A percentile compares a stretch with the other conserved stretches of the same genome.
phyloP scores from a whole-genome alignment of 2,797 vertebrate genomes.

The Valencia hispanica region DNA sequence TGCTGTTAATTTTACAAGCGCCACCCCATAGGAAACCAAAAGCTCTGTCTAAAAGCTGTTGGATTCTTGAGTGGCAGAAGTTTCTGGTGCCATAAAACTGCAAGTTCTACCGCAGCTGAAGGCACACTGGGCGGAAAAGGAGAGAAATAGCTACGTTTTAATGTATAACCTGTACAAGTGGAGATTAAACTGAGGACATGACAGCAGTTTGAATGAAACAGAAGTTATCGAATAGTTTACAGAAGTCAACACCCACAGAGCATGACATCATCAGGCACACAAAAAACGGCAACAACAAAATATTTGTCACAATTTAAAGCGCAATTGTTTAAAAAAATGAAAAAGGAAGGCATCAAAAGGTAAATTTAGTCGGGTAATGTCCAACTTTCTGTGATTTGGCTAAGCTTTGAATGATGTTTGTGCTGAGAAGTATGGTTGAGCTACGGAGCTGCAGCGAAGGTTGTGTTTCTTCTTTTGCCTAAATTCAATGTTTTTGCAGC shows the following conservation, averaged over 20 bases:
- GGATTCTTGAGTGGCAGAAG: neutral
- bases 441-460: neutral
- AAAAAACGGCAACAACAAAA: too few species aligned
- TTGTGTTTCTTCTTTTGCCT: neutral
- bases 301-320: neutral
- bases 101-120: neutral
- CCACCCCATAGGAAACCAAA: too few species aligned
- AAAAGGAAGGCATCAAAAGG: neutral
- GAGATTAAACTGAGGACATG: neutral
- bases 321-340: neutral
- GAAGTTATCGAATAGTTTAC: neutral
- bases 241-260: neutral
- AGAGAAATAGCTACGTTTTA: neutral
- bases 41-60: neutral
- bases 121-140: neutral
- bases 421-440: neutral
- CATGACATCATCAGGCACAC: neutral
- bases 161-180: neutral
- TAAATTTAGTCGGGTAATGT: neutral
- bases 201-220: neutral
- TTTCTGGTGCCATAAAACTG: neutral
- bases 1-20: too few species aligned
- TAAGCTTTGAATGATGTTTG: neutral
- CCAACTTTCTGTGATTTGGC: neutral
- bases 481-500: too few species aligned